Percentiles rank a stretch among this genome's conserved stretches.
phyloP scores from a whole-genome alignment of 2,888 invertebrate species.

The Lacanobia oleracea region DNA sequence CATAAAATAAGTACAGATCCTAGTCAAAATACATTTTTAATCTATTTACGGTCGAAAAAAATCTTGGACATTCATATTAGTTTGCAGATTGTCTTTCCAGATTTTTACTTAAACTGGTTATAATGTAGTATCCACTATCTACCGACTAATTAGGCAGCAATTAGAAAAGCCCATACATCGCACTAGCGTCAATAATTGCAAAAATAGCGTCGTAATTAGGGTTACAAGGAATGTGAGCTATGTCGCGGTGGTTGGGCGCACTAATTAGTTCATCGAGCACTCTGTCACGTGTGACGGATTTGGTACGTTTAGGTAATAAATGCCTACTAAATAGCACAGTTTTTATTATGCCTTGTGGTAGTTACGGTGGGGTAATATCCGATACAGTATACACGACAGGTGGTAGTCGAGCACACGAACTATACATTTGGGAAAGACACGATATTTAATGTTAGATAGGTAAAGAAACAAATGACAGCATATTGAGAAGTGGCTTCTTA shows the following conservation, averaged over 20 bases:
- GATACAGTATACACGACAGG: background rate
- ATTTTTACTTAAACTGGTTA: too few relatives aligned
- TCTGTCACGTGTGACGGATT: conserved; percentile 44
- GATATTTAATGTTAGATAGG: background rate
- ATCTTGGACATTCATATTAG: too few relatives aligned
- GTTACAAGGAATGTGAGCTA: conserved; percentile 35
- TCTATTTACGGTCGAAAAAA: too few relatives aligned
- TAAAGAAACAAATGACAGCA: background rate
- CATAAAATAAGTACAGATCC: too few relatives aligned
- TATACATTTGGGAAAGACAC: too few relatives aligned
- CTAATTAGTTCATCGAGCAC: conserved; percentile 46
- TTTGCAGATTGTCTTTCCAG: too few relatives aligned
- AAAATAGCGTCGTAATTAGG: conserved; percentile 34
- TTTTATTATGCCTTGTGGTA: conserved; percentile 1
- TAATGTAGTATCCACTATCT: background rate
- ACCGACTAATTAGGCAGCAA: background rate
- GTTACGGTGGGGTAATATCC: background rate
- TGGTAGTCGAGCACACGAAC: background rate
- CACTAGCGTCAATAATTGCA: conserved; percentile 29
- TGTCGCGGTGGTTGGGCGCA: conserved; percentile 32
- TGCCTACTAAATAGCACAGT: conserved; percentile 10
- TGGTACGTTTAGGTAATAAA: conserved; percentile 23
- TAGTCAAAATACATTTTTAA: too few relatives aligned
- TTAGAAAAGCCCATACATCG: conserved; percentile 18
- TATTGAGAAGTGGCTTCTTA: background rate